Evolutionary conservation across 1,140 invertebrate genomes (phyloP).

Genomic region (Stegodyphus dumicola): DNA sequence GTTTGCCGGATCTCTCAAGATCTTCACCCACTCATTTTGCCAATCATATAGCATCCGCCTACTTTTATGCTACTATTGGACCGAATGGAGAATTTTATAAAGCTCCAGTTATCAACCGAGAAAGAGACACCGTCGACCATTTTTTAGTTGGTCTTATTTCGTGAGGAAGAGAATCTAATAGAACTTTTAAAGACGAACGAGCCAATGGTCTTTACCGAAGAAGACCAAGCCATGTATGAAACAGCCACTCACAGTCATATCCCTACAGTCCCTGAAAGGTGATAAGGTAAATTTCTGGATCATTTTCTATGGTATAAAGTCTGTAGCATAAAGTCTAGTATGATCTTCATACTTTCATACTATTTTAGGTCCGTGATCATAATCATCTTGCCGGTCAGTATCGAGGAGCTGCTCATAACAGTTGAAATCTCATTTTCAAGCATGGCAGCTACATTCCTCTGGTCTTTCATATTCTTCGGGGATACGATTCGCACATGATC

Average conservation of each 20-base stretch:
- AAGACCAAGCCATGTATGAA: not conserved
- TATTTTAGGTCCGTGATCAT: not conserved
- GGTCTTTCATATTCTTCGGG: slow-evolving; percentile 9
- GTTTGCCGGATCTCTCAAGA: not conserved
- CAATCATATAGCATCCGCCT: not conserved
- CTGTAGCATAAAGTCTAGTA: too few species aligned
- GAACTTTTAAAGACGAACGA: not conserved
- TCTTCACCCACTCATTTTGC: not conserved
- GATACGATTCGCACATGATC: not conserved
- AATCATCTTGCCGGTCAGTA: not conserved
- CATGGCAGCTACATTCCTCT: not conserved
- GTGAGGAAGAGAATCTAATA: not conserved
- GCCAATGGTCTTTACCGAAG: not conserved
- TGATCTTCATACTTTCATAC: too few species aligned
- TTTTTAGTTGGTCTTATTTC: not conserved
- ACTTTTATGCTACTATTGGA: not conserved
- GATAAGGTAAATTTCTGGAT: too few species aligned
- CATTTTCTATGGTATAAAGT: too few species aligned
- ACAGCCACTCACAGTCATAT: not conserved
- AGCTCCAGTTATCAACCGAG: slow-evolving; percentile 1
- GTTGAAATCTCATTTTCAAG: not conserved
- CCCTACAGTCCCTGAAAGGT: not conserved
- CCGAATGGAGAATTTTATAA: not conserved
- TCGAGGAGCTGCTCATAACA: not conserved
- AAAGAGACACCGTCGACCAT: not conserved